A percentile compares a stretch with the other conserved stretches of the same genome.
These are phyloP conservation scores for Trachelus tabidus DNA, from an alignment of 2,888 invertebrate species.

Conservation along the genomic window DNA sequence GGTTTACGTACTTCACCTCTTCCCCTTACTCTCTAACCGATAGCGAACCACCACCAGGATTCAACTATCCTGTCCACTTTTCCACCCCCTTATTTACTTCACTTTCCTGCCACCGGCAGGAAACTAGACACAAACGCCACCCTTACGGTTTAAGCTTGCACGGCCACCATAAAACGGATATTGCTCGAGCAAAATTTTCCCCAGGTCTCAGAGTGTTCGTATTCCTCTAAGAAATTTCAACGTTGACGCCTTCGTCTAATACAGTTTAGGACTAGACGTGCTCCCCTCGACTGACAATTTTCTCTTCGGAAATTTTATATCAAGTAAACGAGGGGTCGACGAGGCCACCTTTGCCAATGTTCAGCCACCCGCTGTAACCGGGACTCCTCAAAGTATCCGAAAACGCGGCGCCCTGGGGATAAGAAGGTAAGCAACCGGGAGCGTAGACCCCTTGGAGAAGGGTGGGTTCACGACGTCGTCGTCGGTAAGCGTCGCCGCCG, in stretches of 20 bases:
- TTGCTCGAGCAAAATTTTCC: slow-evolving; percentile 51
- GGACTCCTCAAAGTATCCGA: not conserved
- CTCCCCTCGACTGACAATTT: not conserved
- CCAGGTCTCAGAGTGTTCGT: not conserved
- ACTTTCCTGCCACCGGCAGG: not conserved
- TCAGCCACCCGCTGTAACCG: not conserved
- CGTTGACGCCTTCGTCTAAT: not conserved
- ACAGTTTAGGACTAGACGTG: not conserved
- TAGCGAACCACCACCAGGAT: not conserved
- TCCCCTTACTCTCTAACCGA: not conserved
- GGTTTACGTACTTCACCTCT: not conserved
- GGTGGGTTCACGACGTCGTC: not conserved
- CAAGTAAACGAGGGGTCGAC: not conserved
- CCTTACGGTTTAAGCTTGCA: slow-evolving; percentile 52
- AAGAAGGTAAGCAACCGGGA: not conserved
- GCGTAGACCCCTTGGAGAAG: not conserved
- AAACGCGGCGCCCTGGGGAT: not conserved
- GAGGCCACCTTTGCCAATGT: not conserved
- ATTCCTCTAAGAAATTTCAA: not conserved
- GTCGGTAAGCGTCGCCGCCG: not conserved
- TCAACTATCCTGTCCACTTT: not conserved
- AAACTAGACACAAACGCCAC: slow-evolving; percentile 13
- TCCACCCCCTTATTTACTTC: not conserved
- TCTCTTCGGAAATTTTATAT: not conserved
- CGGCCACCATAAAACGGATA: slow-evolving; percentile 54